phyloP scores from a whole-genome alignment of 1,140 invertebrate genomes.

The Anoplolepis gracilipes region DNA sequence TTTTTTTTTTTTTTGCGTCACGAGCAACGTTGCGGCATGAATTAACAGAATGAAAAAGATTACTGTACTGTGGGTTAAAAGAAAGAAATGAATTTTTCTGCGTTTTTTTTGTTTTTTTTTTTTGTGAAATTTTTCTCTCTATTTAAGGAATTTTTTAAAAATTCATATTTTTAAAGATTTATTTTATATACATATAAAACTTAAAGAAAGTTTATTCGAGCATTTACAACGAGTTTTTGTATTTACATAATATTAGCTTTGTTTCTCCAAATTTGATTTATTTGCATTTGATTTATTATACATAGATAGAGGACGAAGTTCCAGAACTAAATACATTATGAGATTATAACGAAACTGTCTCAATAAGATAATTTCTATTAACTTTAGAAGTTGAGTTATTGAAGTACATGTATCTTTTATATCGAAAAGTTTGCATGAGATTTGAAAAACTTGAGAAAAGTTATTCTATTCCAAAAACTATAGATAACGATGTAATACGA shows the following conservation, averaged over 20 bases:
- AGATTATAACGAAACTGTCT: not conserved
- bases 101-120: not conserved
- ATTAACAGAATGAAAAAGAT: conserved; percentile 52
- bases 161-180: not conserved
- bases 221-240: not conserved
- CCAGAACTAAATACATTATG: not conserved
- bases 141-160: not conserved
- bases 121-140: not conserved
- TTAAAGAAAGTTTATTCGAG: not conserved
- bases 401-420: not conserved
- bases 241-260: not conserved
- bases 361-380: not conserved
- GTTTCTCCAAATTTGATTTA: not conserved
- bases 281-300: not conserved
- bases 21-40: not conserved
- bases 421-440: not conserved
- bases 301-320: not conserved
- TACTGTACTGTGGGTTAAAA: conserved; percentile 20
- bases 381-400: not conserved
- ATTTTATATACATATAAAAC: not conserved
- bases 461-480: not conserved
- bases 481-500: not conserved
- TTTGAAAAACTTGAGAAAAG: not conserved
- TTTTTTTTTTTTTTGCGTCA: too few species aligned
- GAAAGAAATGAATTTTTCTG: conserved; percentile 1